These are phyloP conservation scores for Agrypnus murinus DNA, from an alignment of 2,888 invertebrate species.

Conservation along the genomic window DNA sequence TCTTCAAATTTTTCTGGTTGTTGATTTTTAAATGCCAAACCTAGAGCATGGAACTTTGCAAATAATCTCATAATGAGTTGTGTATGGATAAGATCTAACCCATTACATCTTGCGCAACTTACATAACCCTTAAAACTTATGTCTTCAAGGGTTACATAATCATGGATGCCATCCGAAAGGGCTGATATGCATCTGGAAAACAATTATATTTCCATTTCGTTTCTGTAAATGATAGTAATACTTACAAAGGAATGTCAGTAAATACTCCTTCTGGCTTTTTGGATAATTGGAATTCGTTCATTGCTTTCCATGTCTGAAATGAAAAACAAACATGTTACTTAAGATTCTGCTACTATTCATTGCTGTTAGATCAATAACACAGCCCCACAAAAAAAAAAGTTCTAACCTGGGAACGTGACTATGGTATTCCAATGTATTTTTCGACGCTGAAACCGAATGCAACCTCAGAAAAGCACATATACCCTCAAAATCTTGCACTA, in stretches of 20 bases:
- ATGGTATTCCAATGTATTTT: too few species aligned
- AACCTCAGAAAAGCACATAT: too few species aligned
- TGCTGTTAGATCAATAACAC: too few species aligned
- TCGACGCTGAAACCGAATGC: too few species aligned
- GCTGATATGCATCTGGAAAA: slow-evolving; percentile 64
- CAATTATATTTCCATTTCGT: neutral
- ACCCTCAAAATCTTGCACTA: too few species aligned
- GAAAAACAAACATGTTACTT: too few species aligned
- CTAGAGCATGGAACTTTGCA: slow-evolving; percentile 71
- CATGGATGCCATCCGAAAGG: slow-evolving; percentile 68
- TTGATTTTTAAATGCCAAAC: slow-evolving; percentile 70
- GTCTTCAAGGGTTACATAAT: slow-evolving; percentile 70
- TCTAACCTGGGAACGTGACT: too few species aligned
- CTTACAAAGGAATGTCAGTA: slow-evolving; percentile 61
- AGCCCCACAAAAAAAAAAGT: too few species aligned
- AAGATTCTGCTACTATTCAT: too few species aligned
- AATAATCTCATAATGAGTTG: slow-evolving; percentile 66
- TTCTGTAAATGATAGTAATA: slow-evolving; percentile 20
- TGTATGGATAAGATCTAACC: slow-evolving; percentile 64
- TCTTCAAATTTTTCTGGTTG: slow-evolving; percentile 65
- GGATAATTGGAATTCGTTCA: slow-evolving; percentile 68
- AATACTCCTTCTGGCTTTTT: slow-evolving; percentile 59
- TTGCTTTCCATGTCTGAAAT: slow-evolving; percentile 69
- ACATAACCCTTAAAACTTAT: slow-evolving; percentile 66
- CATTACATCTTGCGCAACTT: slow-evolving; percentile 62